These are phyloP conservation scores for Sebastes nivosus DNA, from an alignment of 2,797 vertebrate species.

Conservation along the genomic window DNA sequence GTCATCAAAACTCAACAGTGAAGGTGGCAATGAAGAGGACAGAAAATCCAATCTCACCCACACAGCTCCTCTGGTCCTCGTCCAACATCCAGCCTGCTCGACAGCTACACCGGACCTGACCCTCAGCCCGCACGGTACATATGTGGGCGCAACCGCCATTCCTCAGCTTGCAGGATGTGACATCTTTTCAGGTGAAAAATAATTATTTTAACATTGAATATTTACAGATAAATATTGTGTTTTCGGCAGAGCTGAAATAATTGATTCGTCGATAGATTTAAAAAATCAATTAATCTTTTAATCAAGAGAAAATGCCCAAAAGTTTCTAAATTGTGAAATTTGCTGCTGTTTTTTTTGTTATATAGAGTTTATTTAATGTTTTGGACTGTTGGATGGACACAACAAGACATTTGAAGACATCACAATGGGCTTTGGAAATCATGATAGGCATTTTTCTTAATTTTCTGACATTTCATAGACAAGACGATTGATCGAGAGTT, in stretches of 20 bases:
- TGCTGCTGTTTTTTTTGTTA: not conserved
- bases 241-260: not conserved
- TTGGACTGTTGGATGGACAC: not conserved
- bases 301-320: not conserved
- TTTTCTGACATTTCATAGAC: not conserved
- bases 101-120: conserved; percentile 79
- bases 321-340: not conserved
- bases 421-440: not conserved
- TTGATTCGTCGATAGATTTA: not conserved
- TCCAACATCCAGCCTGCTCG: conserved; percentile 78
- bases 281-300: not conserved
- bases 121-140: conserved; percentile 72
- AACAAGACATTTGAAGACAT: not conserved
- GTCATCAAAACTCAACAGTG: not conserved
- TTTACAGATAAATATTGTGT: not conserved
- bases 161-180: conserved; percentile 79
- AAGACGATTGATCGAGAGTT: not conserved
- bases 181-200: conserved; percentile 62
- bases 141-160: conserved; percentile 84
- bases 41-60: conserved; percentile 67
- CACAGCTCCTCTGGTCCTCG: conserved; percentile 75
- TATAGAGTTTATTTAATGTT: not conserved
- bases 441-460: not conserved
- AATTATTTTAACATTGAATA: not conserved
- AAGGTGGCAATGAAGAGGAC: not conserved